phyloP scores from a whole-genome alignment of 1,140 invertebrate genomes.

The Drosophila albomicans region DNA sequence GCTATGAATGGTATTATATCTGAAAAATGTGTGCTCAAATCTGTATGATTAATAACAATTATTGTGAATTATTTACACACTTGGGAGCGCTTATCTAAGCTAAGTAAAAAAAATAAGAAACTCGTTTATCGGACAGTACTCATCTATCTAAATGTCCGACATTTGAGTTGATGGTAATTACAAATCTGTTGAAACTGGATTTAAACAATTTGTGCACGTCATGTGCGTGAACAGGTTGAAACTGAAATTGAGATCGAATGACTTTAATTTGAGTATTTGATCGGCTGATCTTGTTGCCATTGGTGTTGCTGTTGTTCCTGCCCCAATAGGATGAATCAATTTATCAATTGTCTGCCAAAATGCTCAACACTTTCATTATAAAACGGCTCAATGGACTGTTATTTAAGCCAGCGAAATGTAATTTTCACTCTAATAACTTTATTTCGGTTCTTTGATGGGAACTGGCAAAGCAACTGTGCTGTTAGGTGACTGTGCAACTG shows the following conservation, averaged over 20 bases:
- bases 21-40: conserved; percentile 31
- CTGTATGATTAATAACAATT: conserved; percentile 43
- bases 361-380: conserved; percentile 31
- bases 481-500: conserved; percentile 42
- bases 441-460: conserved; percentile 38
- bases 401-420: conserved; percentile 49
- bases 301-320: conserved; percentile 20
- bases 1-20: conserved; percentile 2
- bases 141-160: conserved; percentile 38
- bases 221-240: conserved; percentile 67
- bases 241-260: conserved; percentile 67
- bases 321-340: conserved; percentile 41
- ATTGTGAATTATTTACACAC: conserved; percentile 40
- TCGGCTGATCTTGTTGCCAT: conserved; percentile 8
- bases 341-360: conserved; percentile 51
- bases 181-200: conserved; percentile 57
- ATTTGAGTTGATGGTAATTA: conserved; percentile 68
- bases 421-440: conserved; percentile 76
- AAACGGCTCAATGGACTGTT: conserved; percentile 50
- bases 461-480: conserved; percentile 3
- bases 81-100: conserved; percentile 28
- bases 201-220: conserved; percentile 65
- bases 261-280: conserved; percentile 32
- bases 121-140: conserved; percentile 59
- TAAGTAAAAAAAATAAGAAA: conserved; percentile 35